Evolutionary conservation across 2,888 invertebrate genomes (phyloP).

Genomic region (Macrosoma leucophasiata): DNA sequence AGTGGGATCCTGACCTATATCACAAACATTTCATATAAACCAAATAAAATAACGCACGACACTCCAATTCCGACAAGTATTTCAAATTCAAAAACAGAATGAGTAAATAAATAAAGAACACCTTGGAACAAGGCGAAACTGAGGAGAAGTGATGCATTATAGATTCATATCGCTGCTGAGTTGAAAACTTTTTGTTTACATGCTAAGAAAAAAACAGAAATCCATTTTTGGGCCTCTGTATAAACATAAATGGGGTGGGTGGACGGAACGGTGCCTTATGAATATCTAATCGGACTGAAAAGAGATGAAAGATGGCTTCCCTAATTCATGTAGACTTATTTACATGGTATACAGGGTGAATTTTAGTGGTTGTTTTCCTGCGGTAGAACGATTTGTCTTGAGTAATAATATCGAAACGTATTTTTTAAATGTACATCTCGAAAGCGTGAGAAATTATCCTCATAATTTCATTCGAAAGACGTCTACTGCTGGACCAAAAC

Average conservation of each 20-base stretch:
- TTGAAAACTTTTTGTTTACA: slow-evolving; percentile 56
- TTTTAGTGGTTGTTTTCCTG: too few species aligned
- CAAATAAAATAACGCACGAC: too few species aligned
- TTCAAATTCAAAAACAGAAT: too few species aligned
- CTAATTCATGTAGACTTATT: slow-evolving; percentile 59
- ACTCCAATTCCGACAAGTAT: too few species aligned
- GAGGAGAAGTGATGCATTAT: slow-evolving; percentile 36
- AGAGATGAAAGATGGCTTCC: slow-evolving; percentile 57
- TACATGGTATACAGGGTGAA: slow-evolving; percentile 41
- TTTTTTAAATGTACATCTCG: slow-evolving; percentile 2
- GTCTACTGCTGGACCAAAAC: too few species aligned
- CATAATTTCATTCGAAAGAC: too few species aligned
- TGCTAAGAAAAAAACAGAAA: slow-evolving; percentile 43
- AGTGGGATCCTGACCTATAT: too few species aligned
- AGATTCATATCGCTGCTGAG: slow-evolving; percentile 48
- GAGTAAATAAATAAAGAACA: neutral
- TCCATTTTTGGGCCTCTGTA: slow-evolving; percentile 33
- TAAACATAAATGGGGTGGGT: slow-evolving; percentile 33
- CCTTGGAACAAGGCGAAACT: slow-evolving; percentile 9
- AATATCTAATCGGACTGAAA: slow-evolving; percentile 60
- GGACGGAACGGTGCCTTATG: slow-evolving; percentile 47
- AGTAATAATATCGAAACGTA: slow-evolving; percentile 25
- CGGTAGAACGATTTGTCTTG: too few species aligned
- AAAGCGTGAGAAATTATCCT: too few species aligned
- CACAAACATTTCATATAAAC: too few species aligned